Base-by-base conservation (phyloP, 2,888 invertebrate species). In the Aspidapion aeneum region DNA sequence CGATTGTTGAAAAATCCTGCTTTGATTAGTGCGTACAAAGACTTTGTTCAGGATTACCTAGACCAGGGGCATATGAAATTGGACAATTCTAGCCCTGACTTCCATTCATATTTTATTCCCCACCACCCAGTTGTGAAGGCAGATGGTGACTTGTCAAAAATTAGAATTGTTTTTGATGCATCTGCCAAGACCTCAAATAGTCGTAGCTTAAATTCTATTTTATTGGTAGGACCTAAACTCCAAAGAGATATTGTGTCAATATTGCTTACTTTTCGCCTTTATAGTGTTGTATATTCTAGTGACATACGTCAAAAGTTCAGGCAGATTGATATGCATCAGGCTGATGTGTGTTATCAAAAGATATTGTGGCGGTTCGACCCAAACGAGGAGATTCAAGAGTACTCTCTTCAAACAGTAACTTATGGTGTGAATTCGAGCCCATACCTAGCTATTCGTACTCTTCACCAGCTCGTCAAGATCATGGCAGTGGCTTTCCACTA, bases 261-360 rank as follows among this genome's bases (percentile, higher is more conserved):
- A 5, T 17, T 58, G 18, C 16, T 60, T 17, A 7, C 20, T 9
- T 60, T 55, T 55, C 16, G 60, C 12, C 17, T 17, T 7, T 21
- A 58, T 21, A 17, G n/a, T 19, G 18, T 57, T 18, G 60, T 57
- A 59, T 21, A 59, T 55, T 59, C 55, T 5, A 55, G 54, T 17
- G 63, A 63, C 60, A 20, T 63, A 3, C 18, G 17, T 18, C 17
- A 62, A 49, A 63, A 63, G 63, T 63, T 55, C 35, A 16, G 55
- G n/a, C 60, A 63, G 35, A 63, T 62, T 9, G 5, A 18, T 0
- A 18, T 62, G 12, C n/a, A 52, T 21, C 21, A n/a, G 5, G 54
- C 17, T 9, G 55, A 63, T 18, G 21, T 18, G 3, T 35, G 55
- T 21, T 63, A 22, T n/a, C 60, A 62, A 21, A 61, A 35, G 21